phyloP scores from a whole-genome alignment of 2,113 vertebrate species.

The Hemicordylus capensis region DNA sequence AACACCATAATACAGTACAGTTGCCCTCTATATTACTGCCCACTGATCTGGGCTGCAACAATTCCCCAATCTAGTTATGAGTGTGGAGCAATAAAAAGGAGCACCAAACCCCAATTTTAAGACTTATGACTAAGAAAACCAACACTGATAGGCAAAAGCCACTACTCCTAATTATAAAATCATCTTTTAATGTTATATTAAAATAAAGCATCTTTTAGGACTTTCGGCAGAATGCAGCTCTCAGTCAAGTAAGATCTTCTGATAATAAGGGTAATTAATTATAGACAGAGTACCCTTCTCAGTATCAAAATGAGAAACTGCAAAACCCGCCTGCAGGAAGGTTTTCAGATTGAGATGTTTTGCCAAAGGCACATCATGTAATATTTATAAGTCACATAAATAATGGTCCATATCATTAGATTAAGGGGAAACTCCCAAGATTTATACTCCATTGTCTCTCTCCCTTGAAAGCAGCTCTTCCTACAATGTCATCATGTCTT shows the following conservation, averaged over 20 bases:
- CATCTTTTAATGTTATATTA: neutral
- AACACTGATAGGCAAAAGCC: neutral
- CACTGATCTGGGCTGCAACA: no score
- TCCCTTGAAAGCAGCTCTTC: slow-evolving; percentile 3
- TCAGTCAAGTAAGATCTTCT: neutral
- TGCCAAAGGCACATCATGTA: neutral
- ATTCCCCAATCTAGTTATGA: neutral
- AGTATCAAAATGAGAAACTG: neutral
- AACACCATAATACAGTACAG: neutral
- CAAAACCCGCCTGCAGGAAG: neutral
- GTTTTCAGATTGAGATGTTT: slow-evolving; percentile 3
- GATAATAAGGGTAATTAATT: neutral
- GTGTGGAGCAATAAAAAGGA: neutral
- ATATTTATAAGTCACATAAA: slow-evolving; percentile 2
- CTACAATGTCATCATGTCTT: slow-evolving; percentile 12
- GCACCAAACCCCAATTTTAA: neutral
- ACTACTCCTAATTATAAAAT: neutral
- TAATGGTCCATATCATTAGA: neutral
- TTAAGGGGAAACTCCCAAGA: neutral
- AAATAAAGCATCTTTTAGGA: neutral
- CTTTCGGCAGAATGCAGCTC: neutral
- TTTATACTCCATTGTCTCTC: neutral
- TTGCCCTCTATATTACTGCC: neutral
- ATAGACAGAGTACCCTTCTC: neutral
- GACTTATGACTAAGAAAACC: neutral